A percentile compares a stretch with the other conserved stretches of the same genome.
Evolutionary conservation across 2,797 vertebrate genomes (phyloP).

Genomic region (Acrossocheilus fasciatus): DNA sequence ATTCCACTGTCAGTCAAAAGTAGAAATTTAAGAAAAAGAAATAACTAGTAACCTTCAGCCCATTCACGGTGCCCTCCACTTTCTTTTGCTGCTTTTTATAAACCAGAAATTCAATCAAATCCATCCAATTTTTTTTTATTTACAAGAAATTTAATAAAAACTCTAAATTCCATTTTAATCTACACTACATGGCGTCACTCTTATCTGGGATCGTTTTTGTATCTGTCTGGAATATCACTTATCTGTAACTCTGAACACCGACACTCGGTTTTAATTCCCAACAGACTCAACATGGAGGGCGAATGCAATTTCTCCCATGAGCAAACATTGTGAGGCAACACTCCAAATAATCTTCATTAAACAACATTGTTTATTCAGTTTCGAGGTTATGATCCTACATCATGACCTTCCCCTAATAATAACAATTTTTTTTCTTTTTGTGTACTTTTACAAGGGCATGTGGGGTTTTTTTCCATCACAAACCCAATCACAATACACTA

Average conservation of each 20-base stretch:
- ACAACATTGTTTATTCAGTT: conserved; percentile 19
- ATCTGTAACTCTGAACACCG: conserved; percentile 50
- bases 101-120: conserved; percentile 27
- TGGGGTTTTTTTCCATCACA: conserved; percentile 1
- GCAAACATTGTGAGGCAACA: conserved; percentile 27
- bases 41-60: conserved; percentile 3
- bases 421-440: not conserved
- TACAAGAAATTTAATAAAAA: conserved; percentile 6
- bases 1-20: conserved; percentile 53
- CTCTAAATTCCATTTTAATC: conserved; percentile 33
- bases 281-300: conserved; percentile 41
- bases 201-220: conserved; percentile 57
- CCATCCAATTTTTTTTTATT: not conserved
- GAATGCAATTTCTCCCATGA: conserved; percentile 51
- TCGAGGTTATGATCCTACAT: not conserved
- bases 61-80: not conserved
- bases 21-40: conserved; percentile 3
- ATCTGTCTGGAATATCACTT: conserved; percentile 52
- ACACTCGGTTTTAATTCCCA: conserved; percentile 39
- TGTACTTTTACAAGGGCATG: conserved; percentile 9
- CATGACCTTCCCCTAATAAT: not conserved
- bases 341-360: conserved; percentile 28
- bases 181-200: conserved; percentile 37
- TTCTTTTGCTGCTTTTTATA: conserved; percentile 12
- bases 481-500: conserved; percentile 67